Percentiles rank a stretch among this genome's conserved stretches.
Conservation (phyloP, 2,888 invertebrate species). For the Aporophyla lueneburgensis region DNA sequence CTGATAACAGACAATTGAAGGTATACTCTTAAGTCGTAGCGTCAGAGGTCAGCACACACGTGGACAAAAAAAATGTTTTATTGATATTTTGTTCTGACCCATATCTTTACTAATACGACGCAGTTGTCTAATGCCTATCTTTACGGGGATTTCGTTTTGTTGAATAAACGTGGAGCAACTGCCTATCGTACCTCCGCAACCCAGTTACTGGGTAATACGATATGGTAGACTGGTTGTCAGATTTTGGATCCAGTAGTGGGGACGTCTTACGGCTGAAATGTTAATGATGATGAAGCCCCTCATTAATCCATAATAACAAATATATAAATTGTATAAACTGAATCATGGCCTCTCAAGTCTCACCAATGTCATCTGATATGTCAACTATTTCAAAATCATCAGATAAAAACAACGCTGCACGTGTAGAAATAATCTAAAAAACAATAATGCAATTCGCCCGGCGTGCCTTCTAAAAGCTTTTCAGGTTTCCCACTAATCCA, state of each 20-base stretch:
- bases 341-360: background rate
- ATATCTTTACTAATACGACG: background rate
- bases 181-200: too few relatives aligned
- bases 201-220: too few relatives aligned
- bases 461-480: constrained; percentile 16
- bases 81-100: background rate
- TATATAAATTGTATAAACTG: background rate
- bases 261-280: too few relatives aligned
- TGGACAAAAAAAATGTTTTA: constrained; percentile 32
- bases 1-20: constrained; percentile 56
- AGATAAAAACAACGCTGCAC: background rate
- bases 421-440: background rate
- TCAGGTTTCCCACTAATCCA: constrained; percentile 31
- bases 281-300: too few relatives aligned
- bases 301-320: too few relatives aligned
- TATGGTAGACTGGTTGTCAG: too few relatives aligned
- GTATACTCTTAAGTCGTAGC: constrained; percentile 23
- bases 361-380: background rate
- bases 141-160: background rate
- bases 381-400: constrained; percentile 10
- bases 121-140: background rate
- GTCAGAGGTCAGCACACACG: constrained; percentile 36
- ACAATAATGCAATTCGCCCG: background rate
- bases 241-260: too few relatives aligned
- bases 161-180: background rate